Percentiles rank a stretch among this genome's conserved stretches.
Evolutionary conservation across 1,140 invertebrate genomes (phyloP).

Genomic region (Acromyrmex echinatior): DNA sequence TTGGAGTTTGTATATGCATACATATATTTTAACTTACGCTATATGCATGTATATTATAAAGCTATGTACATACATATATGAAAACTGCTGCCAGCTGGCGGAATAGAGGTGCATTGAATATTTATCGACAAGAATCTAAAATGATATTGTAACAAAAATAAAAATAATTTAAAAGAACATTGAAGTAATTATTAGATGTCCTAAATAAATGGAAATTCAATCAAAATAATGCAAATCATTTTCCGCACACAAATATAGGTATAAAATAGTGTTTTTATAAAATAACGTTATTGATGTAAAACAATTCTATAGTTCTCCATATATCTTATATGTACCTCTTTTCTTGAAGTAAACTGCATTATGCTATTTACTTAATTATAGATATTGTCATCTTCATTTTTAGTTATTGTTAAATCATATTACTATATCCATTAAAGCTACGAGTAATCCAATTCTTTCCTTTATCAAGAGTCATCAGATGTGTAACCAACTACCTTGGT

Average conservation of each 20-base stretch:
- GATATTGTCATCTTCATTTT: background rate
- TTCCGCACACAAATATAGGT: background rate
- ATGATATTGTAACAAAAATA: background rate
- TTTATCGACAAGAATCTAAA: conserved; percentile 19
- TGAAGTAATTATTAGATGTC: background rate
- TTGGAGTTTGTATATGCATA: background rate
- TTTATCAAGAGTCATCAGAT: background rate
- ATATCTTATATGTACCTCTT: background rate
- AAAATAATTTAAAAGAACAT: background rate
- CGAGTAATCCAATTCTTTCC: background rate
- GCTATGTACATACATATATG: background rate
- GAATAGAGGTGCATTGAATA: background rate
- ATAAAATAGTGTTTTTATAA: background rate
- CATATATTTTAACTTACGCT: background rate
- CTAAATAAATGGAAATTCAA: background rate
- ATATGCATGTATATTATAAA: background rate
- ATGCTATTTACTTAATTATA: background rate
- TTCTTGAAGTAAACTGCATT: conserved; percentile 1
- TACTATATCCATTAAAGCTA: background rate
- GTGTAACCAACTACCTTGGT: no score
- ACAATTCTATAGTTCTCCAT: background rate
- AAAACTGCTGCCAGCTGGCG: conserved; percentile 67
- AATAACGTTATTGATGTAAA: background rate
- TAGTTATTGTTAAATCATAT: background rate
- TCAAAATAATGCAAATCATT: background rate